A percentile compares a stretch with the other conserved stretches of the same genome.
phyloP scores from a whole-genome alignment of 2,888 invertebrate genomes.

The Erebia palarica region DNA sequence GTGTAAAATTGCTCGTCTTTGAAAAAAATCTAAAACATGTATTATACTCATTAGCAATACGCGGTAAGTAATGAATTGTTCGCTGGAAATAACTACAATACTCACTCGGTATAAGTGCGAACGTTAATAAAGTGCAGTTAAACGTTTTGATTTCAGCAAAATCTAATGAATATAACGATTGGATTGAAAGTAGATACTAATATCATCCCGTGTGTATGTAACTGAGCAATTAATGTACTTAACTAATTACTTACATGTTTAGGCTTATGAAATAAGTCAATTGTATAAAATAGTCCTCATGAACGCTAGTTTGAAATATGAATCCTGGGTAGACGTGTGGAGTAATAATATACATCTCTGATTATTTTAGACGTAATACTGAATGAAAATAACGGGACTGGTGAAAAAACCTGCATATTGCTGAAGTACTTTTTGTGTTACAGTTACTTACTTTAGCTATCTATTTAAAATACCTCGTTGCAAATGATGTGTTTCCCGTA shows the following conservation, averaged over 20 bases:
- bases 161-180: neutral
- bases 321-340: neutral
- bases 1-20: neutral
- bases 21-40: neutral
- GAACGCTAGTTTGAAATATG: neutral
- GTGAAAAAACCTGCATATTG: neutral
- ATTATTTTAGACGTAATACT: neutral
- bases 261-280: no score
- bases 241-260: no score
- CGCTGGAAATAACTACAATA: slow-evolving; percentile 4
- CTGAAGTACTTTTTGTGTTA: slow-evolving; percentile 12
- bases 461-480: slow-evolving; percentile 22
- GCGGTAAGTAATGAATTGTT: slow-evolving; percentile 5
- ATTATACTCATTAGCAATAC: slow-evolving; percentile 1
- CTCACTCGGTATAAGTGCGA: neutral
- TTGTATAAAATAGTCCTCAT: no score
- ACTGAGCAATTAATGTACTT: no score
- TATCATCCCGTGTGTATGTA: no score
- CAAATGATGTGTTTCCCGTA: slow-evolving; percentile 25
- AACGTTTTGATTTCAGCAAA: neutral
- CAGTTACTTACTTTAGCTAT: neutral
- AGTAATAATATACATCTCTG: neutral
- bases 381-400: neutral
- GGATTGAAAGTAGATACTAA: no score
- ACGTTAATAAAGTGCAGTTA: neutral